These are phyloP conservation scores for Rugalucina vietnamica DNA, from an alignment of 2,888 invertebrate species.

Conservation along the genomic window DNA sequence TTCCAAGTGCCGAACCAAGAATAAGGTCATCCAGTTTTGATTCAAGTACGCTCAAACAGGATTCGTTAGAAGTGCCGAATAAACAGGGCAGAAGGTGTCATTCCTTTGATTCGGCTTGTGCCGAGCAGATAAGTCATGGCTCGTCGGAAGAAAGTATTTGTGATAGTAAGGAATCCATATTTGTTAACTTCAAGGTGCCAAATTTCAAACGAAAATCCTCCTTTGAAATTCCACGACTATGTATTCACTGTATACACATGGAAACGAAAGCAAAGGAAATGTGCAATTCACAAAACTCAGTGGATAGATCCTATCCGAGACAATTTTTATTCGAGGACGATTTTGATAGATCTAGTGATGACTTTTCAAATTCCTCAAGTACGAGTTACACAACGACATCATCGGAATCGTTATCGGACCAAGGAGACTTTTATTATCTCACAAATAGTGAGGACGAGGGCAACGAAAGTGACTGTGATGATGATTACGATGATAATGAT, in stretches of 20 bases:
- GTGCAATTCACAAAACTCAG: constrained; percentile 42
- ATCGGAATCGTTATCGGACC: constrained; percentile 59
- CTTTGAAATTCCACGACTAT: constrained; percentile 80
- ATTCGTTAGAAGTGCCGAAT: constrained; percentile 65
- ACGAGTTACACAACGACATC: constrained; percentile 64
- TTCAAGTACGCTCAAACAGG: constrained; percentile 70
- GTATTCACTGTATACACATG: constrained; percentile 81
- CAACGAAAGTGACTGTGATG: constrained; percentile 57
- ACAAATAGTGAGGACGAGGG: constrained; percentile 62
- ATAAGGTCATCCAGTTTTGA: constrained; percentile 80
- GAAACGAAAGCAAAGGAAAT: constrained; percentile 71
- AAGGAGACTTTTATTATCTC: constrained; percentile 58
- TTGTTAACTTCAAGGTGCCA: constrained; percentile 58
- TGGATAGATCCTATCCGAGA: constrained; percentile 41
- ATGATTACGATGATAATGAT: constrained; percentile 41
- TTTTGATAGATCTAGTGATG: constrained; percentile 48
- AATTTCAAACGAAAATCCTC: constrained; percentile 72
- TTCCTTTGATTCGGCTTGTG: constrained; percentile 74
- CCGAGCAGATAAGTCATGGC: constrained; percentile 45
- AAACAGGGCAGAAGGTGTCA: constrained; percentile 70
- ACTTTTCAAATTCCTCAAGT: constrained; percentile 59
- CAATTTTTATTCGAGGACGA: constrained; percentile 22
- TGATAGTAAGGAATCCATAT: constrained; percentile 63
- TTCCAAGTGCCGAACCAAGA: constrained; percentile 69
- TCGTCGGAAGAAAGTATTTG: constrained; percentile 75